phyloP scores from a whole-genome alignment of 2,888 invertebrate genomes.

The Andrena haemorrhoa region DNA sequence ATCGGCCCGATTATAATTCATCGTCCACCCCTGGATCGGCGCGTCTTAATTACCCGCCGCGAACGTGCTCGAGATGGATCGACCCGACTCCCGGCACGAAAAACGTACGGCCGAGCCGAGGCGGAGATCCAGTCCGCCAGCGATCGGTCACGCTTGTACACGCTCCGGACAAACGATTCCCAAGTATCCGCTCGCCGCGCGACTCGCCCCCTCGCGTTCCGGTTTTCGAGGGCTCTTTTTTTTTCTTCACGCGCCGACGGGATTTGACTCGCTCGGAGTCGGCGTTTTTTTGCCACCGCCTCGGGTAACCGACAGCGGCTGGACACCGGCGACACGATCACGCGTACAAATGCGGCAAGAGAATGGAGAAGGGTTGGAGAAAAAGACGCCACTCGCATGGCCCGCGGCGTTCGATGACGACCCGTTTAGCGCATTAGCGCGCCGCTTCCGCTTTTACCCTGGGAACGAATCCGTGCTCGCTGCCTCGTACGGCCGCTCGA shows the following conservation, averaged over 20 bases:
- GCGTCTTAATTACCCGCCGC: conserved; percentile 63
- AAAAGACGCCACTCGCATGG: conserved; percentile 36
- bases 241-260: no score
- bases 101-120: conserved; percentile 18
- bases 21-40: conserved; percentile 55
- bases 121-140: background rate
- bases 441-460: conserved; percentile 72
- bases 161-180: conserved; percentile 30
- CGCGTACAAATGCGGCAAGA: background rate
- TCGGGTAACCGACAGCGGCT: no score
- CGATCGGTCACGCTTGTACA: conserved; percentile 43
- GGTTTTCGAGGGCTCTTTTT: background rate
- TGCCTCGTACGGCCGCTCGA: conserved; percentile 4
- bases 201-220: background rate
- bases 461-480: conserved; percentile 64
- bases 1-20: conserved; percentile 66
- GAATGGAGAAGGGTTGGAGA: conserved; percentile 35
- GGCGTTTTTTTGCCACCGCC: background rate
- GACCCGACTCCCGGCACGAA: conserved; percentile 39
- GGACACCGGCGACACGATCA: no score
- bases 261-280: background rate
- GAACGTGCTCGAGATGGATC: conserved; percentile 61
- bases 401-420: conserved; percentile 60
- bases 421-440: conserved; percentile 64
- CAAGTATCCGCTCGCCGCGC: background rate